Base-by-base conservation (phyloP, 2,113 vertebrate species). In the Clarias macrocephalus region DNA sequence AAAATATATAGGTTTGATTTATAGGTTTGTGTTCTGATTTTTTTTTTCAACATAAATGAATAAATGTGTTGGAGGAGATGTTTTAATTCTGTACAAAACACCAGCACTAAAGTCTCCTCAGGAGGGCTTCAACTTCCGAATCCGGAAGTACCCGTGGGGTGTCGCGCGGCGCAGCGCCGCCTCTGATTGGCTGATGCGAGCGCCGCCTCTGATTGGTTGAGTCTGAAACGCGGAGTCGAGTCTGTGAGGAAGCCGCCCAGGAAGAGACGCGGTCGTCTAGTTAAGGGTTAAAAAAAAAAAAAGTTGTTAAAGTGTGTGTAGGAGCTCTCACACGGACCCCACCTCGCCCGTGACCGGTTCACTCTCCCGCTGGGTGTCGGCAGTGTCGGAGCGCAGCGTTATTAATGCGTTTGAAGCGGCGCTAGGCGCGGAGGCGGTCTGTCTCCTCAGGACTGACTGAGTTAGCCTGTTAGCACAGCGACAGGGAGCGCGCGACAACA, bases 391-490 rank as follows among this genome's bases (percentile, higher is more conserved):
- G 75, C 28, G 56, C 8, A 0, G 75, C 13, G 75, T 56, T n/a
- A 79, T 30, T 16, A 56, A 23, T 52, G 54, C n/a, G 54, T 10
- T 11, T 57, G 23, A 54, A n/a, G 48, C 63, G 63, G 25, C 33
- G 15, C 7, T 10, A 8, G 9, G 2, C 19, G 37, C 37, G 48
- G 37, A 42, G 72, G 33, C 8, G 70, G 42, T 9, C 11, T 62
- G 9, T 59, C 59, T 63, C 59, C 33, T 82, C 80, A 65, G 73
- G 42, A 48, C 48, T 42, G 72, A 18, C 48, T 56, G 48, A 48
- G 48, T 84, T 84, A 84, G 82, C 82, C 48, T 5, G 19, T 59
- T 84, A 84, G 82, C 82, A 33, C 5, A 84, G 12, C 19, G 72
- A 73, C 82, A 84, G 66, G 82, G 82, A 10, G 63, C 52, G 52